Conservation (phyloP, 2,797 vertebrate species). For the Mus spretus region DNA sequence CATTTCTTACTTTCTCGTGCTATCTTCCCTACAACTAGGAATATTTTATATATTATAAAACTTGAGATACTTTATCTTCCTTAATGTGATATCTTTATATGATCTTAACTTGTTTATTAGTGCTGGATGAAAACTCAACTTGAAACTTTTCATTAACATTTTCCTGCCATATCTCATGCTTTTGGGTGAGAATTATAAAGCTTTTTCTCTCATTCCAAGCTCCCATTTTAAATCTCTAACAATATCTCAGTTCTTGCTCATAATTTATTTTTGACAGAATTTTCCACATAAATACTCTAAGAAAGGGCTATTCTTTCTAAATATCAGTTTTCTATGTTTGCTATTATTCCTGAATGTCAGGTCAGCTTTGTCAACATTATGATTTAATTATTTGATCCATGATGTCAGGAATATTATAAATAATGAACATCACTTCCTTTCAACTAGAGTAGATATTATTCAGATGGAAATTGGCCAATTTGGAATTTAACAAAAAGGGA, state of each 20-base stretch:
- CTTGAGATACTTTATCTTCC: constrained; percentile 14
- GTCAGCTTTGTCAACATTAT: constrained; percentile 70
- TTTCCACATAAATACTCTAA: constrained; percentile 47
- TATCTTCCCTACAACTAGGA: neutral
- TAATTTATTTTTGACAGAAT: constrained; percentile 71
- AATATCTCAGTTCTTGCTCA: constrained; percentile 78
- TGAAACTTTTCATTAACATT: constrained; percentile 32
- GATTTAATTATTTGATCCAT: constrained; percentile 85
- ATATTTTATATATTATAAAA: constrained; percentile 3
- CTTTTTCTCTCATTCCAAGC: constrained; percentile 50
- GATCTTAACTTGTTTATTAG: constrained; percentile 49
- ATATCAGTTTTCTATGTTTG: constrained; percentile 80
- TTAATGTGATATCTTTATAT: neutral
- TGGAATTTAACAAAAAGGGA: constrained; percentile 73
- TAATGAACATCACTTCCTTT: constrained; percentile 83
- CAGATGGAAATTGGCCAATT: constrained; percentile 77
- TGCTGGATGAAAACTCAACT: neutral
- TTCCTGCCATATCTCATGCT: constrained; percentile 78
- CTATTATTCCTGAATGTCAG: constrained; percentile 77
- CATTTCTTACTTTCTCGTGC: neutral
- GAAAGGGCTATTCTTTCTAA: constrained; percentile 76
- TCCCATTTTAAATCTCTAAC: constrained; percentile 70
- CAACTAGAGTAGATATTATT: constrained; percentile 78
- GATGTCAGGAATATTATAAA: constrained; percentile 85
- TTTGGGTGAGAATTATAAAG: constrained; percentile 46